Evolutionary conservation across 2,888 invertebrate species (phyloP).

Genomic region (Sthenelais limicola): DNA sequence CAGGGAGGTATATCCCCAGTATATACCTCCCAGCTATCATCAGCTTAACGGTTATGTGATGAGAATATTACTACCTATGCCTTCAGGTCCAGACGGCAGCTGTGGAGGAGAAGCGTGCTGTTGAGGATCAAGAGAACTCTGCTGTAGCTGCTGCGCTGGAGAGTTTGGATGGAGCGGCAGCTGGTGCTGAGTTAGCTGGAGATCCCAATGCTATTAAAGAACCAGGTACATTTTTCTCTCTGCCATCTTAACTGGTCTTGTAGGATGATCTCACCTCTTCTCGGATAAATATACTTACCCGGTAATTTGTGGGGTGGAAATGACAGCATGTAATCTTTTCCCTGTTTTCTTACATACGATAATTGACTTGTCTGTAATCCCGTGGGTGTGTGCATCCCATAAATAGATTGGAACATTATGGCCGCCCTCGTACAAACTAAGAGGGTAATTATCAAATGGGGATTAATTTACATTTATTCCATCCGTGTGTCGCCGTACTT

Average conservation of each 20-base stretch:
- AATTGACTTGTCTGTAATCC: no score
- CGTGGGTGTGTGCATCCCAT: no score
- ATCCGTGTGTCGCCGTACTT: no score
- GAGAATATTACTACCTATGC: neutral
- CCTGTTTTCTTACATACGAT: no score
- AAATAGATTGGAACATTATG: no score
- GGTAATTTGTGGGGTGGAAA: neutral
- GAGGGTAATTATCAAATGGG: no score
- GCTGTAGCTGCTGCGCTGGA: conserved; percentile 27
- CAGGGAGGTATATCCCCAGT: no score
- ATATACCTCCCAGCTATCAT: neutral
- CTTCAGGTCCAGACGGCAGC: no score
- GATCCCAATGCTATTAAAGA: conserved; percentile 29
- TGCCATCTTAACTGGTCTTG: neutral
- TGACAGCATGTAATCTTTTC: conserved; percentile 1
- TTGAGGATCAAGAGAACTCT: conserved; percentile 28
- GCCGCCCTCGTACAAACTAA: no score
- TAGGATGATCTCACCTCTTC: neutral
- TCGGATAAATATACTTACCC: no score
- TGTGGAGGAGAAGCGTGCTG: conserved; percentile 31
- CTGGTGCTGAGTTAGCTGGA: conserved; percentile 29
- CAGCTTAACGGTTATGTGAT: no score
- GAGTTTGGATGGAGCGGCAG: conserved; percentile 10
- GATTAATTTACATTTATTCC: no score
- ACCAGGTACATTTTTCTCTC: conserved; percentile 12